Percentiles rank a stretch among this genome's conserved stretches.
Evolutionary conservation across 2,888 invertebrate genomes (phyloP).

Genomic region (Calliopum simillimum): DNA sequence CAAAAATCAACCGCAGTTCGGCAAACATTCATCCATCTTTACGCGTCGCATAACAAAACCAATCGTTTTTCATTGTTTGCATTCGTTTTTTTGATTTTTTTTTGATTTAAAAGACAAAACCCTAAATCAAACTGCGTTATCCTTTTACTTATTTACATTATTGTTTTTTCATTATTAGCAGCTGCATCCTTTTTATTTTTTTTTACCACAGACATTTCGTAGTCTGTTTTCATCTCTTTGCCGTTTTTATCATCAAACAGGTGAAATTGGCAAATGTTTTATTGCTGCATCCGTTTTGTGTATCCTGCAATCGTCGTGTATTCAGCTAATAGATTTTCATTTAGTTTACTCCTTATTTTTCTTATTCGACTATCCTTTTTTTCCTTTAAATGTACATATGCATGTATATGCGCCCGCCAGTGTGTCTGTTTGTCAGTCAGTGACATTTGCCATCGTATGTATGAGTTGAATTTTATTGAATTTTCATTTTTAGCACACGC

Average conservation of each 20-base stretch:
- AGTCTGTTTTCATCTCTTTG: background rate
- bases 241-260: conserved; percentile 6
- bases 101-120: too few species aligned
- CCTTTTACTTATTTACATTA: background rate
- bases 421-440: background rate
- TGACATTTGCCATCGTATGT: conserved; percentile 5
- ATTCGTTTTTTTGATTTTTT: too few species aligned
- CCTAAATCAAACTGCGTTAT: background rate
- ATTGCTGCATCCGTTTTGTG: background rate
- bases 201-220: background rate
- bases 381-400: too few species aligned
- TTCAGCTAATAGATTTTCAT: conserved; percentile 3
- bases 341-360: background rate
- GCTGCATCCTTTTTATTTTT: conserved; percentile 2
- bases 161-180: background rate
- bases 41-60: too few species aligned
- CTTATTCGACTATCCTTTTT: too few species aligned
- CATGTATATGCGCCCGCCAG: too few species aligned
- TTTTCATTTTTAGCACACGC: too few species aligned
- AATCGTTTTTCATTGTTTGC: too few species aligned
- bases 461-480: background rate
- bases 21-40: too few species aligned
- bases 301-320: conserved; percentile 6
- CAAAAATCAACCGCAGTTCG: too few species aligned
- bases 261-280: conserved; percentile 10